These are phyloP conservation scores for Drosophila tristis DNA, from an alignment of 1,140 invertebrate species.

Conservation along the genomic window DNA sequence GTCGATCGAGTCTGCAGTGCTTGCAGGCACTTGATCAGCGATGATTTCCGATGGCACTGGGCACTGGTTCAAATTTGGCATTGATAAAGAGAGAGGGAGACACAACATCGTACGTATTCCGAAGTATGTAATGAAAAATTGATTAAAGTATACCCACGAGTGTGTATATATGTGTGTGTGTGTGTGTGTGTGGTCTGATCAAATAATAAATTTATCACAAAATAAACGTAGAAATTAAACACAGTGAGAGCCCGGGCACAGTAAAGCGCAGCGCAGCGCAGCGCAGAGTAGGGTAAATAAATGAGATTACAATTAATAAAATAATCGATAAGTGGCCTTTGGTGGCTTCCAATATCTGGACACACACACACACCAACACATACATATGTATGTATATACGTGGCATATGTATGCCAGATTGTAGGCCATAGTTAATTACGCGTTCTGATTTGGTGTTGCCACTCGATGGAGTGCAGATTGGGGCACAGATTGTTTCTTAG, in stretches of 20 bases:
- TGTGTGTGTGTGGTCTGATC: conserved; percentile 20
- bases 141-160: conserved; percentile 54
- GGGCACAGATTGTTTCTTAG: conserved; percentile 9
- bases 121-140: conserved; percentile 79
- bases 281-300: conserved; percentile 62
- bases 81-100: conserved; percentile 64
- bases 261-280: conserved; percentile 12
- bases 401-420: conserved; percentile 32
- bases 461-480: conserved; percentile 28
- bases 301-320: conserved; percentile 82
- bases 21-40: conserved; percentile 58
- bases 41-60: conserved; percentile 47
- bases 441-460: conserved; percentile 62
- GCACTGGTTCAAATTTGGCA: conserved; percentile 55
- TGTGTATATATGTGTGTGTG: not conserved
- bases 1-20: conserved; percentile 8
- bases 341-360: conserved; percentile 1
- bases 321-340: conserved; percentile 75
- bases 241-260: conserved; percentile 47
- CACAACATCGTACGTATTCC: conserved; percentile 34
- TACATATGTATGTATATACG: not conserved
- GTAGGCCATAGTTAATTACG: conserved; percentile 71
- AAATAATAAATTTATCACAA: conserved; percentile 77
- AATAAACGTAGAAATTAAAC: conserved; percentile 76
- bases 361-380: conserved; percentile 4